Conservation (phyloP, 2,113 vertebrate genomes). For the Bucco capensis region DNA sequence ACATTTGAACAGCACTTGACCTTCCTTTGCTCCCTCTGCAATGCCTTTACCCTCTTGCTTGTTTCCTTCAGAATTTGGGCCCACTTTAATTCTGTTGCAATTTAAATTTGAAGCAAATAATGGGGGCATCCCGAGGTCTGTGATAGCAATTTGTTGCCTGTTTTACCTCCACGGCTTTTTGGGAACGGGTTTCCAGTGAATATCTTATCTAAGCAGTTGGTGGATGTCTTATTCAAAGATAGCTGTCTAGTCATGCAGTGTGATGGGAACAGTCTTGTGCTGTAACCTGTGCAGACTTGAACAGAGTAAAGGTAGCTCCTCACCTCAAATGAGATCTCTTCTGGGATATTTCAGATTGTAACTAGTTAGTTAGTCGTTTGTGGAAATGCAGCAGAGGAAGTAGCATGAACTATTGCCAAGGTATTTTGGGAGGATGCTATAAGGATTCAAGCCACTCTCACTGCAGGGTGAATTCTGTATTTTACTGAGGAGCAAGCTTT, state of each 20-base stretch:
- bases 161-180: background rate
- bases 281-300: slow-evolving; percentile 1
- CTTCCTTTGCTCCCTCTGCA: background rate
- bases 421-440: background rate
- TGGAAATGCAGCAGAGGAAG: background rate
- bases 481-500: background rate
- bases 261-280: background rate
- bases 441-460: background rate
- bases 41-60: background rate
- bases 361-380: background rate
- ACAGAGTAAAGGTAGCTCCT: background rate
- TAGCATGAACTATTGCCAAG: background rate
- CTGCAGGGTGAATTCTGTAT: background rate
- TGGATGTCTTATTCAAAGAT: slow-evolving; percentile 14
- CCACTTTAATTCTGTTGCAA: background rate
- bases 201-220: slow-evolving; percentile 20
- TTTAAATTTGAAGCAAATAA: background rate
- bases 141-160: background rate
- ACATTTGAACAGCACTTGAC: background rate
- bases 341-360: background rate
- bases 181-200: background rate
- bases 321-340: background rate
- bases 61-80: background rate
- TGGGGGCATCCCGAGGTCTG: background rate
- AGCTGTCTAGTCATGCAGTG: background rate